Base-by-base conservation (phyloP, 1,140 invertebrate genomes). In the Ptiloglossa arizonensis region DNA sequence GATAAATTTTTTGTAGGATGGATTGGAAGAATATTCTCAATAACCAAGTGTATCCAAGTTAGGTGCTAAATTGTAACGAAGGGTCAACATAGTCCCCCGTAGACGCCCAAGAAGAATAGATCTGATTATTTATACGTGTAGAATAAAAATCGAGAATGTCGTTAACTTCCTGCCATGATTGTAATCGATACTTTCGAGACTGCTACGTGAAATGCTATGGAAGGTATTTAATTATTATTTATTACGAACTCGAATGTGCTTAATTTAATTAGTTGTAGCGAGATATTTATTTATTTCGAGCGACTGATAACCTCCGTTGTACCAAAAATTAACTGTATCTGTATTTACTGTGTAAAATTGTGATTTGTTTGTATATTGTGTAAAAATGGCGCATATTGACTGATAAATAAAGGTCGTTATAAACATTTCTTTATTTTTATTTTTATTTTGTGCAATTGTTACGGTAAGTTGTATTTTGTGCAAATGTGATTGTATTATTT, bases 271-370 rank as follows among this genome's bases (percentile, higher is more conserved):
- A 57, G 11, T 22, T 5, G 24, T 35, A 19, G 22, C 22, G 17
- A 1, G 15, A 41, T 41, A 13, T 41, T 27, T 52, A n/a, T 48
- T 52, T n/a, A 24, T 72, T 52, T 50, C 6, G 15, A 24, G 24
- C 57, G 29, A 29, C 6, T 32, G 8, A n/a, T 19, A 38, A 52
- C 24, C 6, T 29, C 24, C n/a, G 15, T 32, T 67, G n/a, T 59
- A 76, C 54, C 62, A 74, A 56, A 74, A 67, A 67, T 68, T 75
- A 68, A 46, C 27, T 35, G 13, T 66, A 44, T 15, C 29, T 24
- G 29, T 64, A 54, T 59, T 68, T 59, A 46, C 29, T 11, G 2
- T 13, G 41, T 41, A 11, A 41, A 2, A 2, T 0, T 41, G 27
- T 50, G 24, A n/a, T 19, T 24, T 13, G 19, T 17, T 9, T 73